A percentile compares a stretch with the other conserved stretches of the same genome.
phyloP scores from a whole-genome alignment of 2,888 invertebrate genomes.

The Aradus depressus region DNA sequence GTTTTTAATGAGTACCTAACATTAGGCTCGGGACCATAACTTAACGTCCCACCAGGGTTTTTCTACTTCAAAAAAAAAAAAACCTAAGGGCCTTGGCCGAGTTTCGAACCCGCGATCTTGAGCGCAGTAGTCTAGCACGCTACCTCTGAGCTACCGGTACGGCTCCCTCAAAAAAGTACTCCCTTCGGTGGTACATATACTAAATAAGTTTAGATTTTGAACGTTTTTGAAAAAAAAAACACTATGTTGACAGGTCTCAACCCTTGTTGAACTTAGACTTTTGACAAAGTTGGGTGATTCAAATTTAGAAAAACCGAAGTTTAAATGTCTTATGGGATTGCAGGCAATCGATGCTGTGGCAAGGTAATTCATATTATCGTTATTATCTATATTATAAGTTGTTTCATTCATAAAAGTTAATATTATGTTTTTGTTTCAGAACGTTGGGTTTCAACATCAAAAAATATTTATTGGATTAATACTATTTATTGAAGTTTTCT shows the following conservation, averaged over 20 bases:
- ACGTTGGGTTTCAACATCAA: conserved; percentile 30
- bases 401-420: not conserved
- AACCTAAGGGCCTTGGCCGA: too few relatives aligned
- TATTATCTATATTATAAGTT: not conserved
- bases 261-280: conserved; percentile 71
- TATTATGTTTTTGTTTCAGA: conserved; percentile 26
- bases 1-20: too few relatives aligned
- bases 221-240: conserved; percentile 1
- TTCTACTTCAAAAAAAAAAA: too few relatives aligned
- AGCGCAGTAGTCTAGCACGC: too few relatives aligned
- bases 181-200: too few relatives aligned
- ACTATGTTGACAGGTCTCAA: conserved; percentile 48
- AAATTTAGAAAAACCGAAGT: conserved; percentile 67
- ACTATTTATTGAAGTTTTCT: too few relatives aligned
- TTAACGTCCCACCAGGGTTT: too few relatives aligned
- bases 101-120: too few relatives aligned
- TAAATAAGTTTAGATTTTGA: too few relatives aligned
- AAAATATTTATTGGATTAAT: conserved; percentile 29
- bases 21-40: too few relatives aligned
- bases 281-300: conserved; percentile 59
- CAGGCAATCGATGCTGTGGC: conserved; percentile 70
- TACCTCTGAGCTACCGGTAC: too few relatives aligned
- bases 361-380: conserved; percentile 36
- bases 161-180: too few relatives aligned
- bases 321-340: conserved; percentile 73